Percentiles rank a stretch among this genome's conserved stretches.
Evolutionary conservation across 2,113 vertebrate species (phyloP).

Genomic region (Motacilla tschutschensis): DNA sequence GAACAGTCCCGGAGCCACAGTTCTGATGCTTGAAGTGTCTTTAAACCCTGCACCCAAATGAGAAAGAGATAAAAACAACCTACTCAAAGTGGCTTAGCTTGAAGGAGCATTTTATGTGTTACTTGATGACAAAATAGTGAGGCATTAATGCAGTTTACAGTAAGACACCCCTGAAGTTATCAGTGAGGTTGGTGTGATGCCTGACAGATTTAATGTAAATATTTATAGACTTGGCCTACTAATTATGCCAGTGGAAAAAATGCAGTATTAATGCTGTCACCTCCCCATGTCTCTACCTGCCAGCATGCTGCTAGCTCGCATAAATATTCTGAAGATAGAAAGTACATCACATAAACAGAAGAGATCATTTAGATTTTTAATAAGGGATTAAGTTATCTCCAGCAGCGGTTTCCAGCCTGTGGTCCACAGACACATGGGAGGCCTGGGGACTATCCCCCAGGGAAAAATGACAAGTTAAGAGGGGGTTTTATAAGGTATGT

Average conservation of each 20-base stretch:
- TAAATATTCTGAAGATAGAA: slow-evolving; percentile 45
- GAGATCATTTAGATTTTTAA: slow-evolving; percentile 55
- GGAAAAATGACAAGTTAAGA: background rate
- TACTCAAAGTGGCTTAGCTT: slow-evolving; percentile 46
- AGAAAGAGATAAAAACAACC: slow-evolving; percentile 55
- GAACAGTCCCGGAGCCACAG: slow-evolving; percentile 5
- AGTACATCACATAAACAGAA: slow-evolving; percentile 29
- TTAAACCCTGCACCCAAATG: slow-evolving; percentile 33
- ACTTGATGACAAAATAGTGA: slow-evolving; percentile 62
- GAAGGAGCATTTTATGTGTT: slow-evolving; percentile 47
- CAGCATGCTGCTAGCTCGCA: slow-evolving; percentile 32
- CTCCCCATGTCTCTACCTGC: slow-evolving; percentile 17
- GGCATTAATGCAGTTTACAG: slow-evolving; percentile 43
- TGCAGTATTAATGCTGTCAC: slow-evolving; percentile 21
- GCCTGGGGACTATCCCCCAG: background rate
- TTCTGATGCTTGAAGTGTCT: slow-evolving; percentile 18
- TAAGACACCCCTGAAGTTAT: slow-evolving; percentile 50
- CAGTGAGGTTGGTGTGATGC: slow-evolving; percentile 37
- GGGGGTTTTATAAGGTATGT: background rate
- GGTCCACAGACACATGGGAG: background rate
- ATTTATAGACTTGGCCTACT: slow-evolving; percentile 65
- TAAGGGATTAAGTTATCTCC: slow-evolving; percentile 30
- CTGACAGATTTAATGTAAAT: slow-evolving; percentile 63
- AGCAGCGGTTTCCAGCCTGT: slow-evolving; percentile 8
- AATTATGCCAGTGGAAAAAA: slow-evolving; percentile 54